Evolutionary conservation across 1,140 invertebrate genomes (phyloP).

Genomic region (Ericerus pela): DNA sequence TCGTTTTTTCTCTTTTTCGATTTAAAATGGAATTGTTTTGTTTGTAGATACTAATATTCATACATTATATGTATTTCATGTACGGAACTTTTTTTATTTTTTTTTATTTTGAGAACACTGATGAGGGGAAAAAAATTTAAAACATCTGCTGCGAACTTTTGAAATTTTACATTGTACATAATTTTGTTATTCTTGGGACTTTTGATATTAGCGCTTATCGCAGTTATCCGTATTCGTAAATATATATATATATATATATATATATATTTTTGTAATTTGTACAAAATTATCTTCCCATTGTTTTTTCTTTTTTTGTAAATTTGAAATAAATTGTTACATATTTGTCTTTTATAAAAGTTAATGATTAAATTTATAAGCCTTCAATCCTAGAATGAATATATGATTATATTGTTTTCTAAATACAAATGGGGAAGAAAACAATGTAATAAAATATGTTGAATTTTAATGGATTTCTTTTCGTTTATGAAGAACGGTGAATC

Average conservation of each 20-base stretch:
- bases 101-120: no score
- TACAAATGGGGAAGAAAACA: neutral
- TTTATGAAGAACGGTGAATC: neutral
- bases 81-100: no score
- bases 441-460: constrained; percentile 2
- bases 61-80: no score
- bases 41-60: no score
- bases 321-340: constrained; percentile 8
- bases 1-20: no score
- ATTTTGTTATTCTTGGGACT: no score
- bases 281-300: neutral
- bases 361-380: constrained; percentile 2
- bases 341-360: constrained; percentile 9
- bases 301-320: constrained; percentile 7
- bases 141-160: no score
- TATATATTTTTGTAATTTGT: neutral
- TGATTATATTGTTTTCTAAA: constrained; percentile 2
- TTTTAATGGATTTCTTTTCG: neutral
- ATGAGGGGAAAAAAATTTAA: no score
- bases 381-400: neutral
- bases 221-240: constrained; percentile 7
- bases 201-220: neutral
- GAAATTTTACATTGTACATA: no score
- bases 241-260: neutral
- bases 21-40: no score